A percentile compares a stretch with the other conserved stretches of the same genome.
Evolutionary conservation across 2,888 invertebrate genomes (phyloP).

Genomic region (Lepetodrilus schrolli): DNA sequence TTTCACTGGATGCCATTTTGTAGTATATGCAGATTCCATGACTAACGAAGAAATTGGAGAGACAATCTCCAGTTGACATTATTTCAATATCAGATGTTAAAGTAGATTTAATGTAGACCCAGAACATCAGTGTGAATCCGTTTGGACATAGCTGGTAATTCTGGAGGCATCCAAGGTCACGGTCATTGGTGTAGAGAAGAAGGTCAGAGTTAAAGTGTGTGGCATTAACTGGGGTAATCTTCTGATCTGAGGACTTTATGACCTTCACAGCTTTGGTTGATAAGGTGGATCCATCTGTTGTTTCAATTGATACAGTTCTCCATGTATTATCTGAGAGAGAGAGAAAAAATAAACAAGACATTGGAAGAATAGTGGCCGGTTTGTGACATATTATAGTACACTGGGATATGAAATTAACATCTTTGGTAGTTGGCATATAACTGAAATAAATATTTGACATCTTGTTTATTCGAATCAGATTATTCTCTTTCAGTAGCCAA

Average conservation of each 20-base stretch:
- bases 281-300: no score
- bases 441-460: no score
- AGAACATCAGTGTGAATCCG: conserved; percentile 26
- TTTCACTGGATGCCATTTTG: neutral
- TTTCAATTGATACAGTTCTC: no score
- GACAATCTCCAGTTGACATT: conserved; percentile 6
- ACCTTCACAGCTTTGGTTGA: no score
- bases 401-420: no score
- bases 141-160: conserved; percentile 2
- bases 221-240: neutral
- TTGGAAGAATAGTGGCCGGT: no score
- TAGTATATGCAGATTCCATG: neutral
- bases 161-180: conserved; percentile 27
- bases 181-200: neutral
- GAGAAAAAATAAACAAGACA: no score
- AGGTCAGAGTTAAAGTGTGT: neutral
- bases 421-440: no score
- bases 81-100: conserved; percentile 2
- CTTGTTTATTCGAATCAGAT: no score
- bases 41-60: neutral
- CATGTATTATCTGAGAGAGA: no score
- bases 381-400: no score
- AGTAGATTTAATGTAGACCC: neutral
- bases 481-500: no score
- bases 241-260: neutral